phyloP scores from a whole-genome alignment of 2,888 invertebrate genomes.

The Eilema sororculum region DNA sequence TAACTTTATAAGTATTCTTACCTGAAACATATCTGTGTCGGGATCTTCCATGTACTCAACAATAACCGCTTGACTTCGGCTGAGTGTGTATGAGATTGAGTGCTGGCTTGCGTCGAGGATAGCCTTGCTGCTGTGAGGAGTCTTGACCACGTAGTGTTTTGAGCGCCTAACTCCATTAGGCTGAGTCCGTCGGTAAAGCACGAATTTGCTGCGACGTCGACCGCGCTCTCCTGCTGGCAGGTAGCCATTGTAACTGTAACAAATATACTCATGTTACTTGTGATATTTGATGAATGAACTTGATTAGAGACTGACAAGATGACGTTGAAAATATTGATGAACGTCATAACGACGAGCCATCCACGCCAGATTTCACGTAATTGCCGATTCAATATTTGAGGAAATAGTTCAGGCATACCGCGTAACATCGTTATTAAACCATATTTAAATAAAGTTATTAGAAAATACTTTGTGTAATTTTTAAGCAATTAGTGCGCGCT shows the following conservation, averaged over 20 bases:
- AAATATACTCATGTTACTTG: conserved; percentile 6
- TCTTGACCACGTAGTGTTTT: conserved; percentile 98
- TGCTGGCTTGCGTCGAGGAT: conserved; percentile 97
- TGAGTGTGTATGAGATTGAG: conserved; percentile 98
- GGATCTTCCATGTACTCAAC: conserved; percentile 98
- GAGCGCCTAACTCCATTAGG: conserved; percentile 98
- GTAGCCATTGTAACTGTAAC: conserved; percentile 95
- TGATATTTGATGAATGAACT: neutral
- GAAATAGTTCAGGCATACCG: neutral
- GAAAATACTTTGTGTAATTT: neutral
- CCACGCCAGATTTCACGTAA: too few relatives aligned
- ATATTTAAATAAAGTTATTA: neutral
- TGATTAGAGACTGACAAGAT: neutral
- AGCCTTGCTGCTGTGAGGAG: conserved; percentile 97
- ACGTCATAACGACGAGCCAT: neutral
- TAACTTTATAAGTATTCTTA: conserved; percentile 71
- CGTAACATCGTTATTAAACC: neutral
- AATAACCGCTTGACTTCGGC: conserved; percentile 98
- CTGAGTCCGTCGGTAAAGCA: conserved; percentile 93
- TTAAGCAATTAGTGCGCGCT: too few relatives aligned
- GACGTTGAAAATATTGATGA: neutral
- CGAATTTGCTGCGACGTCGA: conserved; percentile 97
- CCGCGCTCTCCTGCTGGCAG: conserved; percentile 97
- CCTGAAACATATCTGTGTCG: conserved; percentile 99
- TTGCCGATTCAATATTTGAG: neutral